Base-by-base conservation (phyloP, 2,888 invertebrate species). In the Lasioglossum oenotherae region DNA sequence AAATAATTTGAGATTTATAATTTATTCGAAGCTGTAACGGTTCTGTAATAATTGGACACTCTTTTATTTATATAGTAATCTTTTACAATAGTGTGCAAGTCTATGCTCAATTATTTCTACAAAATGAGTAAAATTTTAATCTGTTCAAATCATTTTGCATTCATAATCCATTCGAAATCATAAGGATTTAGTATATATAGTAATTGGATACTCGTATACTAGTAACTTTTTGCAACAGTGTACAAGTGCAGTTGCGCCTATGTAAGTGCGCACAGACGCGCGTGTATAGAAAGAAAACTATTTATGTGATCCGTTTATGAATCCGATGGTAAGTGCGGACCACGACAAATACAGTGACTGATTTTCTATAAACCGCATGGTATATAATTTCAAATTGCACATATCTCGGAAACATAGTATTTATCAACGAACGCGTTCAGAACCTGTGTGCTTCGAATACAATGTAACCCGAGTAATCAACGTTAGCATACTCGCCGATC, bases 281-380 rank as follows among this genome's bases (percentile, higher is more conserved):
- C 77, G 74, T 84, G 76, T 80, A 74, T 73, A 81, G 85, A 85
- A 73, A 79, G 84, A 79, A 78, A 81, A 86, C 74, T 87, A 87
- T 87, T 87, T 86, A 76, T 86, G 74, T 78, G 81, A 80, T 81
- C 77, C 87, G 83, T 86, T 86, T 83, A 81, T 78, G 81, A 81
- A 86, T 86, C 79, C 60, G 74, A 81, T 64, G 80, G 69, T 86
- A 76, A 76, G 80, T 83, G 57, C 87, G 71, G 72, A 35, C 57
- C 75, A 75, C 79, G 78, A 69, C 74, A 84, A 86, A 86, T 86
- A 76, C 64, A 81, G 86, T 81, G 84, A 86, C 82, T 81, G 89
- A 90, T 90, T 90, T 91, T 88, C 82, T 87, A 81, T 86, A 88
- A 86, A 90, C 91, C 92, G 91, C 91, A 89, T 92, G 92, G 89